Conservation (phyloP, 2,797 vertebrate genomes). For the Anableps anableps region DNA sequence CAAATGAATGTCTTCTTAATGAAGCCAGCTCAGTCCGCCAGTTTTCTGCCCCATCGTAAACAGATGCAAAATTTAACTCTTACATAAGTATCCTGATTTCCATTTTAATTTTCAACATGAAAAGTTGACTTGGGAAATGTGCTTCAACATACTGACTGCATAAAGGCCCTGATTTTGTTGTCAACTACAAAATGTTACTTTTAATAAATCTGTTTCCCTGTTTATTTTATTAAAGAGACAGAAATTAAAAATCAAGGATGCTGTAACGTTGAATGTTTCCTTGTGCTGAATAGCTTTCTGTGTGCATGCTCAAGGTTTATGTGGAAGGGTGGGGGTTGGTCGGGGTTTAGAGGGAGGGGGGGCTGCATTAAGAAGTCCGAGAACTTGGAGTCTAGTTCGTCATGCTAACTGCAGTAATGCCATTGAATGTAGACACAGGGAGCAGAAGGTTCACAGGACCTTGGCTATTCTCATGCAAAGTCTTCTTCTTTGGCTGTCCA, state of each 20-base stretch:
- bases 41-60: too few relatives aligned
- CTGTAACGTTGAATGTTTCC: not conserved
- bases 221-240: not conserved
- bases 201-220: not conserved
- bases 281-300: not conserved
- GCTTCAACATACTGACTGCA: too few relatives aligned
- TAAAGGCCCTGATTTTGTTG: not conserved
- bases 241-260: not conserved
- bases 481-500: constrained; percentile 49
- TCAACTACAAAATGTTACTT: not conserved
- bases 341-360: not conserved
- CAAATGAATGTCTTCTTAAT: not conserved
- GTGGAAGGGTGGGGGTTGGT: constrained; percentile 27
- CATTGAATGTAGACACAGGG: constrained; percentile 80
- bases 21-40: too few relatives aligned
- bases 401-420: constrained; percentile 79
- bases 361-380: constrained; percentile 55
- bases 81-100: too few relatives aligned
- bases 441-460: constrained; percentile 91
- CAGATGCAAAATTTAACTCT: too few relatives aligned
- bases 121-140: too few relatives aligned
- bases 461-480: constrained; percentile 88
- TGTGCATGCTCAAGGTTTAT: constrained; percentile 28
- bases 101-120: too few relatives aligned
- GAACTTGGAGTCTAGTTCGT: constrained; percentile 82